Conservation (phyloP, 92 coral and sea anemone species). For the Siderastrea siderea region DNA sequence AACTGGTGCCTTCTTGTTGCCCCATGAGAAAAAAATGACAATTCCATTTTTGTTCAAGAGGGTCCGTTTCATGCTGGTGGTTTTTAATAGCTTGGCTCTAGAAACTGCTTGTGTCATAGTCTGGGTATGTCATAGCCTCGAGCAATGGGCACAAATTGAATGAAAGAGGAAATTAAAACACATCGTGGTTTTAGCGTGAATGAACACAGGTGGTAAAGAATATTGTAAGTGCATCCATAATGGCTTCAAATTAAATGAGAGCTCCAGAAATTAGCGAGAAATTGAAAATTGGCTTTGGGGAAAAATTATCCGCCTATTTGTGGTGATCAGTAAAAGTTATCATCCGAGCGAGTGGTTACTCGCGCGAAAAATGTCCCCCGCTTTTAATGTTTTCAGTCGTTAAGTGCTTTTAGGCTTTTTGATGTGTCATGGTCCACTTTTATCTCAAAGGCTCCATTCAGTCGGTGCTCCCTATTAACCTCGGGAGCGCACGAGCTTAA, state of each 20-base stretch:
- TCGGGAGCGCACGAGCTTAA: no score
- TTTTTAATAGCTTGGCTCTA: not conserved
- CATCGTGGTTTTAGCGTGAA: constrained; percentile 9
- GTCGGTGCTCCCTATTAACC: not conserved
- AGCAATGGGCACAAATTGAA: constrained; percentile 15
- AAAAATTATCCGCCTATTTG: not conserved
- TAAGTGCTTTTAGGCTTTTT: constrained; percentile 2
- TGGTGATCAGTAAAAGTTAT: not conserved
- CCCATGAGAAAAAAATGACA: not conserved
- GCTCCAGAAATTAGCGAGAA: constrained; percentile 30
- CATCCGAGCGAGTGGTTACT: not conserved
- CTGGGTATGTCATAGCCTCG: constrained; percentile 23
- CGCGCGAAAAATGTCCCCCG: not conserved
- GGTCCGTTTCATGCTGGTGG: not conserved
- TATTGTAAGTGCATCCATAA: not conserved
- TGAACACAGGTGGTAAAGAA: constrained; percentile 7
- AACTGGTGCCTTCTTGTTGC: not conserved
- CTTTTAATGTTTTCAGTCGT: not conserved
- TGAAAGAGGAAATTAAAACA: constrained; percentile 9
- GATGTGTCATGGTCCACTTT: not conserved
- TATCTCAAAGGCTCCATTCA: constrained; percentile 18
- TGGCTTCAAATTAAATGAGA: constrained; percentile 4
- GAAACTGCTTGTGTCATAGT: not conserved
- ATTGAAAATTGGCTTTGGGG: not conserved
- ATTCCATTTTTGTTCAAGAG: not conserved